Percentiles rank a stretch among this genome's conserved stretches.
phyloP scores from a whole-genome alignment of 2,113 vertebrate species.

The Paramormyrops kingsleyae region DNA sequence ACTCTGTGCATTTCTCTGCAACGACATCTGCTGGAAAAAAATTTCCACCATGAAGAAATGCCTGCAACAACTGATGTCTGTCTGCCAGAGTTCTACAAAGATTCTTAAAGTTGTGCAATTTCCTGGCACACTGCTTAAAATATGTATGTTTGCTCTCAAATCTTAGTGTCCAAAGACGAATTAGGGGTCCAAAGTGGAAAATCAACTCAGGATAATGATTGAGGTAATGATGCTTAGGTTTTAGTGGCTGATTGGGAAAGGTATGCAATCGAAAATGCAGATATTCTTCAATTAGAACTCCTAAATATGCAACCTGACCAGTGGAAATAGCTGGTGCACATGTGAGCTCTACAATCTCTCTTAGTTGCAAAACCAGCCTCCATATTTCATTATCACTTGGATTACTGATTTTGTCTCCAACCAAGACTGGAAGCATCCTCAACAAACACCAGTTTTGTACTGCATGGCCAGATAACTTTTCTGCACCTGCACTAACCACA shows the following conservation, averaged over 20 bases:
- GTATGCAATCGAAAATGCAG: background rate
- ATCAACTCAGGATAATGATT: too few relatives aligned
- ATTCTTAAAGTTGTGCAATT: too few relatives aligned
- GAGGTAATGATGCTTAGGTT: background rate
- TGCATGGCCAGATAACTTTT: background rate
- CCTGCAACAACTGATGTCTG: too few relatives aligned
- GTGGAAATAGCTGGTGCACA: background rate
- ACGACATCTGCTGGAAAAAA: too few relatives aligned
- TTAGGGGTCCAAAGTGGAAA: too few relatives aligned
- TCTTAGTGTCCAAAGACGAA: too few relatives aligned
- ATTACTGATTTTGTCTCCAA: background rate
- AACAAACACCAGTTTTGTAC: background rate
- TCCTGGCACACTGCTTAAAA: too few relatives aligned
- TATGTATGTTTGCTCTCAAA: too few relatives aligned
- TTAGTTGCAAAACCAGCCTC: constrained; percentile 1
- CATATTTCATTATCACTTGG: background rate
- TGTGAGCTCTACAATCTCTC: background rate
- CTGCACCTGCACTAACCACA: background rate
- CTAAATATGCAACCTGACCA: background rate
- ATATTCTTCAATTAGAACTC: background rate
- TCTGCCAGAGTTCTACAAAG: too few relatives aligned
- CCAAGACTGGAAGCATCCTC: background rate
- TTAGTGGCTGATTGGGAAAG: background rate
- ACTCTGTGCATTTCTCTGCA: constrained; percentile 6
- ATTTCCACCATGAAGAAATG: too few relatives aligned